Evolutionary conservation across 2,888 invertebrate genomes (phyloP).

Genomic region (Galerucella calmariensis): DNA sequence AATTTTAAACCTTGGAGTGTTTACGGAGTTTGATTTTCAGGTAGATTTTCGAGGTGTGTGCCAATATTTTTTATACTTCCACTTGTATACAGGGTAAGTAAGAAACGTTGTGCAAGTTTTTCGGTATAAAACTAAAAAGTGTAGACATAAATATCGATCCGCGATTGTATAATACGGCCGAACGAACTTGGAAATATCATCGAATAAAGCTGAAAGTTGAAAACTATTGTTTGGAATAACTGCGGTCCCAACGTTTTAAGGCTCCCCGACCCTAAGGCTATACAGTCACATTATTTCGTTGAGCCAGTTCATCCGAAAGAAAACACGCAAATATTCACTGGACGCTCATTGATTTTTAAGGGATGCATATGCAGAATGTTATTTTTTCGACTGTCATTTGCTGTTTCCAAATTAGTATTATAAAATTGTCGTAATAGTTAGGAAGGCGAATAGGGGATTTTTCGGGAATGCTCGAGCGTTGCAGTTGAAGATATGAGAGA

Average conservation of each 20-base stretch:
- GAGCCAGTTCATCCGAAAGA: background rate
- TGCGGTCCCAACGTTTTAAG: background rate
- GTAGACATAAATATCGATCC: background rate
- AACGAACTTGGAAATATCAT: slow-evolving; percentile 31
- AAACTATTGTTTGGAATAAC: slow-evolving; percentile 24
- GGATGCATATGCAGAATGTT: background rate
- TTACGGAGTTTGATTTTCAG: background rate
- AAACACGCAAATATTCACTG: background rate
- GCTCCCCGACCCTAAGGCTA: background rate
- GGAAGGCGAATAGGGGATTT: too few species aligned
- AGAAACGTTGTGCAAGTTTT: background rate
- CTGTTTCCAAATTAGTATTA: too few species aligned
- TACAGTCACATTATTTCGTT: background rate
- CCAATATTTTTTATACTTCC: too few species aligned
- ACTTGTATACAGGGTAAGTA: background rate
- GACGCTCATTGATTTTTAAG: background rate
- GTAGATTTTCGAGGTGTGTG: background rate
- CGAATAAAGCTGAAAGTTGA: slow-evolving; percentile 17
- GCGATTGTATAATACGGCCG: slow-evolving; percentile 29
- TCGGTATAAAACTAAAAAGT: background rate
- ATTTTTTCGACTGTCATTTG: too few species aligned
- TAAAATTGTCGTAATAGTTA: too few species aligned
- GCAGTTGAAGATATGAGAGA: too few species aligned
- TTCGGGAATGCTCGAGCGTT: too few species aligned
- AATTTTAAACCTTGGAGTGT: background rate